phyloP scores from a whole-genome alignment of 2,888 invertebrate species.

The Eudasyphora cyanicolor region DNA sequence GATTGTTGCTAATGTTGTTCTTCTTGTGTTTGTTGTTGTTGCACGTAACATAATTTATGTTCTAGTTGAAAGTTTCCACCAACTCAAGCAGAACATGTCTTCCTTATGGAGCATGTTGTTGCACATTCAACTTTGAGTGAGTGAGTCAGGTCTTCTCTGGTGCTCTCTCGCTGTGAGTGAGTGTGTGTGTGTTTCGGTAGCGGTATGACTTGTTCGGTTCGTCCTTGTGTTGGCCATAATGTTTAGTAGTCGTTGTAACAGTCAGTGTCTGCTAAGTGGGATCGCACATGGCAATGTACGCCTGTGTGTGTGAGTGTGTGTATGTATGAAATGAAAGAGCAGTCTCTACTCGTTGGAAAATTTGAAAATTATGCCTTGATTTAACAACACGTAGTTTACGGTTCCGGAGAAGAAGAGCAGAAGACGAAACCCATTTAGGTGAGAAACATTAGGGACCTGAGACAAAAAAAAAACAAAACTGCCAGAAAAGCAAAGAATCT shows the following conservation, averaged over 20 bases:
- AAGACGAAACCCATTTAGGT: constrained; percentile 4
- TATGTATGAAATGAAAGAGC: background rate
- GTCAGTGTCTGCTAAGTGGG: constrained; percentile 13
- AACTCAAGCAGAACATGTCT: constrained; percentile 53
- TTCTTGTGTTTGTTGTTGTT: constrained; percentile 39
- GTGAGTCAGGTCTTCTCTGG: background rate
- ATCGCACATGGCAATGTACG: too few relatives aligned
- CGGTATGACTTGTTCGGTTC: background rate
- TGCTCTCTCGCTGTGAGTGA: background rate
- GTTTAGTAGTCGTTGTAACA: background rate
- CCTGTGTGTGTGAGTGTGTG: background rate
- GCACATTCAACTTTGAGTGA: constrained; percentile 13
- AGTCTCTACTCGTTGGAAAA: constrained; percentile 16
- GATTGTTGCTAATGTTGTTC: background rate
- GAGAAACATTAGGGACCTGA: background rate
- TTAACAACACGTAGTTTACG: constrained; percentile 38
- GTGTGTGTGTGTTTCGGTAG: background rate
- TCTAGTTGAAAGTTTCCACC: constrained; percentile 50
- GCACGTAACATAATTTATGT: constrained; percentile 59
- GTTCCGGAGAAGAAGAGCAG: too few relatives aligned
- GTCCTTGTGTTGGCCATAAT: background rate
- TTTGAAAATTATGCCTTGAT: constrained; percentile 43
- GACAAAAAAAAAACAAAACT: too few relatives aligned
- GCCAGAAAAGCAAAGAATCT: background rate
- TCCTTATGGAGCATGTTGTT: constrained; percentile 13